Conservation (phyloP, 2,888 invertebrate species). For the Rotaria magnacalcarata region DNA sequence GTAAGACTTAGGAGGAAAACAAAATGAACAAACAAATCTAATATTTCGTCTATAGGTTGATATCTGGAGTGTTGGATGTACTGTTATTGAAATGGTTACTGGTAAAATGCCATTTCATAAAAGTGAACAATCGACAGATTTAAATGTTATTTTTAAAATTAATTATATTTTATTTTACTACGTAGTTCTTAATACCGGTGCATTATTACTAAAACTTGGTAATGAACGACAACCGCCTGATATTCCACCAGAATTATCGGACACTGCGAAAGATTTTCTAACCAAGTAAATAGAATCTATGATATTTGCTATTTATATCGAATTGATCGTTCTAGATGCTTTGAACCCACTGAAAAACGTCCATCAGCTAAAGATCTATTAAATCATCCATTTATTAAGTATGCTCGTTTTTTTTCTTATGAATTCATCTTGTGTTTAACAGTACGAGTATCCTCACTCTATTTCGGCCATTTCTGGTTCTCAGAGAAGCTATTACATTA, state of each 20-base stretch:
- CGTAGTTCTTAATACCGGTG: not conserved
- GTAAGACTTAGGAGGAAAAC: not conserved
- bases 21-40: too few species aligned
- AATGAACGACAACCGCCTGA: not conserved
- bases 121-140: not conserved
- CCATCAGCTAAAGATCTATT: slow-evolving; percentile 26
- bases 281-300: not conserved
- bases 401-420: not conserved
- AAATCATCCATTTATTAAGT: slow-evolving; percentile 33
- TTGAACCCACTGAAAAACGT: not conserved
- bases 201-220: not conserved
- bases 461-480: too few species aligned
- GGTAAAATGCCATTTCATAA: slow-evolving; percentile 34
- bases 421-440: too few species aligned
- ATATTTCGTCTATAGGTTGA: not conserved
- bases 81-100: slow-evolving; percentile 31
- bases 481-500: too few species aligned
- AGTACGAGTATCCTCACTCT: too few species aligned
- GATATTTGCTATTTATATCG: not conserved
- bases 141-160: too few species aligned
- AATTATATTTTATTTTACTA: not conserved
- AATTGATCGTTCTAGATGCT: not conserved
- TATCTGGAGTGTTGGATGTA: slow-evolving; percentile 37
- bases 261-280: not conserved
- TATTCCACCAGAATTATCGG: not conserved